Evolutionary conservation across 1,140 invertebrate genomes (phyloP).

Genomic region (Aphis gossypii): DNA sequence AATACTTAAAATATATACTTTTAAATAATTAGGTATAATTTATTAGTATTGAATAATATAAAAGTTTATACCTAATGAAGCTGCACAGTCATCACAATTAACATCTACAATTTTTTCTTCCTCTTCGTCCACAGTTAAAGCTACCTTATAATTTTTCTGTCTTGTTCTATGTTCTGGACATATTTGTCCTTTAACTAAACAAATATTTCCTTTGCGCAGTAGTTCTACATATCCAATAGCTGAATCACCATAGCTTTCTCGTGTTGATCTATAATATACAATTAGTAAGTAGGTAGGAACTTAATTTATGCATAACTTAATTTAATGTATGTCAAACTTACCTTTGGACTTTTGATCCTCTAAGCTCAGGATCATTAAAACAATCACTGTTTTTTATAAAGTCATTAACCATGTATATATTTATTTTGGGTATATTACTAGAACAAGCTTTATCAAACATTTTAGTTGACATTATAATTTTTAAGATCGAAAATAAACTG

Average conservation of each 20-base stretch:
- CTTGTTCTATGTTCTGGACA: slow-evolving; percentile 36
- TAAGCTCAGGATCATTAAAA: slow-evolving; percentile 20
- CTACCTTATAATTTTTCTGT: neutral
- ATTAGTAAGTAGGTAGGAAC: neutral
- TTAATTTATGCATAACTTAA: too few relatives aligned
- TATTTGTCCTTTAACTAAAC: slow-evolving; percentile 34
- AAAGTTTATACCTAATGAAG: too few relatives aligned
- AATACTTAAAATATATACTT: too few relatives aligned
- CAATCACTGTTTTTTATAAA: neutral
- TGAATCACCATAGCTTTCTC: neutral
- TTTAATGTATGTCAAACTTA: neutral
- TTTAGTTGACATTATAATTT: neutral
- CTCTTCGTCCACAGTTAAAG: neutral
- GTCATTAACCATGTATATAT: slow-evolving; percentile 10
- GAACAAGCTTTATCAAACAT: neutral
- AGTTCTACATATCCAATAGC: slow-evolving; percentile 34
- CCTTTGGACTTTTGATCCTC: neutral
- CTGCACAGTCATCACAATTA: too few relatives aligned
- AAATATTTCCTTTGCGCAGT: neutral
- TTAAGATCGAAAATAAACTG: too few relatives aligned
- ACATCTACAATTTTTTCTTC: too few relatives aligned
- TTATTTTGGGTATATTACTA: neutral
- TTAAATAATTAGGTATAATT: too few relatives aligned
- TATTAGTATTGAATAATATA: neutral
- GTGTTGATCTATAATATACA: neutral